Conservation (phyloP, 2,797 vertebrate species). For the Halcyon chelicuti region DNA sequence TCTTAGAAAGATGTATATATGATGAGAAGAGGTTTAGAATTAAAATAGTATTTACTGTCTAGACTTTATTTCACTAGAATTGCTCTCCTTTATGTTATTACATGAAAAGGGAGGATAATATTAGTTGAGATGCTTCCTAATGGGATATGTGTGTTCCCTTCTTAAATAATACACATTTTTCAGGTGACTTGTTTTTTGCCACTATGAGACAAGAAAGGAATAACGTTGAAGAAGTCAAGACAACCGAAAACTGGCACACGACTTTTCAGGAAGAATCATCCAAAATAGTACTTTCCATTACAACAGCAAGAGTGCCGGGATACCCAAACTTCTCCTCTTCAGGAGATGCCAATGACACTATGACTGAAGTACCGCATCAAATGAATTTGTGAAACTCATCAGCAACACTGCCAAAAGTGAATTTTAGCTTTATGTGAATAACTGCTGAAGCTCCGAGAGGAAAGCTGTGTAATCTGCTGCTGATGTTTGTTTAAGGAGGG, state of each 20-base stretch:
- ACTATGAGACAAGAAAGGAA: not conserved
- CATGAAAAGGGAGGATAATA: not conserved
- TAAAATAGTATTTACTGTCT: not conserved
- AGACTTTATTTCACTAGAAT: not conserved
- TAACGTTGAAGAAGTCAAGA: not conserved
- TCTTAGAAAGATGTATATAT: not conserved
- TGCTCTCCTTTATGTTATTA: not conserved
- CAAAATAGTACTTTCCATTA: not conserved
- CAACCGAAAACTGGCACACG: not conserved
- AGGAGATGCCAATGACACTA: not conserved
- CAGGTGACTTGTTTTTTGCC: not conserved
- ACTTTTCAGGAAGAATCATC: not conserved
- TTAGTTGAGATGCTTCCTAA: not conserved
- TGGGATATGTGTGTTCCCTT: fast-evolving
- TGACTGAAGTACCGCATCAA: not conserved
- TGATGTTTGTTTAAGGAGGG: conserved; percentile 42
- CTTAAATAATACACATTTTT: not conserved
- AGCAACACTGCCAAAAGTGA: not conserved
- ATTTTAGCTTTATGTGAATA: not conserved
- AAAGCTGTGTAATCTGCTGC: not conserved
- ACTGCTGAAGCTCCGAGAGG: not conserved
- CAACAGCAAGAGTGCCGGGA: not conserved
- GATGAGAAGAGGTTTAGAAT: not conserved
- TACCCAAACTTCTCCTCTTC: not conserved
- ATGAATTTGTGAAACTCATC: not conserved